Evolutionary conservation across 2,797 vertebrate species (phyloP), one percentile per base, ranked within the genome.

Genomic region (Sebastes vulpes): DNA sequence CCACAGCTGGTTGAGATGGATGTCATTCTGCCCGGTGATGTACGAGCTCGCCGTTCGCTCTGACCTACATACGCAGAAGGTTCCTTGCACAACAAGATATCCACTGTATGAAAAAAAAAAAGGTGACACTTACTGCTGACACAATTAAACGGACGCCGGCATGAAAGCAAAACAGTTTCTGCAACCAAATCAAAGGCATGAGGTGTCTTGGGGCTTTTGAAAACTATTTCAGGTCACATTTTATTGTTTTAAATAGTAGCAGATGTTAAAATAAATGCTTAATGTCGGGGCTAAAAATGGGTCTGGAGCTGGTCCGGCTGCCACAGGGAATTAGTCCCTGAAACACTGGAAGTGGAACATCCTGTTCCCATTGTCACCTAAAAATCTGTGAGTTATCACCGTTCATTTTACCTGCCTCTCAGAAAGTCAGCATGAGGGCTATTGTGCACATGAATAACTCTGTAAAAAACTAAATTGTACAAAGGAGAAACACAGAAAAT

Each of bases 1-100:
- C 28, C 70, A 59, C 75, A 76, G 72, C 75, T 82, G 86, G 32
- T 64, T 9, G 52, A 81, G 78, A 89, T 65, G 50, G 66, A 63
- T 81, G 77, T 70, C 67, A 54, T 73, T 81, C 71, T 50, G 48
- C 11, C 54, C 20, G 3, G 42, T 65, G 67, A 81, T 89, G 59
- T 76, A 67, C 5, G 16, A 75, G 75, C 58, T 71, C 1, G 5
- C 72, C 38, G 53, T 59, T 81, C 12, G 9, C 79, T 74, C 69
- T 91, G 93, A 90, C 89, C 93, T 88, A 93, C 82, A 89, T 93
- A 74, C 72, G 66, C 79, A 58, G 65, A 77, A 59, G 77, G 74
- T 60, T 83, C 20, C 26, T 73, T 72, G 65, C 46, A 75, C 68
- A 86, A 76, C 77, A 67, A 76, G 65, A 85, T 59, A 68, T 66